These are phyloP conservation scores for Campoplex capitator DNA, from an alignment of 2,888 invertebrate genomes.

Conservation along the genomic window DNA sequence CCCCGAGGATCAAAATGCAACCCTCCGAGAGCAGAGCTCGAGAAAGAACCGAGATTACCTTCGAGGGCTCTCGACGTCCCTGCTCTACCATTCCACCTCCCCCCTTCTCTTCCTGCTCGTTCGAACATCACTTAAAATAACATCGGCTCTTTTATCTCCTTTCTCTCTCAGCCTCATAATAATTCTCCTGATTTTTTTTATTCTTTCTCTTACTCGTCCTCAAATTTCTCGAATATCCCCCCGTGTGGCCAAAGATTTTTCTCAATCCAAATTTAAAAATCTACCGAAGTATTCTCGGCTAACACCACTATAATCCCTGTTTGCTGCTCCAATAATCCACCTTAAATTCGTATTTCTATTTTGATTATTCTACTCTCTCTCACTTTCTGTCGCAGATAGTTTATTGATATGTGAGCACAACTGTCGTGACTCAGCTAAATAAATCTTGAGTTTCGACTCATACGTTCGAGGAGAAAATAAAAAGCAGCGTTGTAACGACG, in stretches of 20 bases:
- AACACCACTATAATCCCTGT: constrained; percentile 54
- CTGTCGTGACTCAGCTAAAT: constrained; percentile 23
- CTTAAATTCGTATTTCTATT: constrained; percentile 63
- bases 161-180: constrained; percentile 6
- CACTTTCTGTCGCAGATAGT: constrained; percentile 13
- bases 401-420: constrained; percentile 44
- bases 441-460: constrained; percentile 23
- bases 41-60: constrained; percentile 81
- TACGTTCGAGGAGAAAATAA: background rate
- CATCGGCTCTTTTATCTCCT: constrained; percentile 70
- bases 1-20: constrained; percentile 82
- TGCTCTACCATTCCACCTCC: constrained; percentile 31
- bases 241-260: constrained; percentile 54
- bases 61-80: constrained; percentile 77
- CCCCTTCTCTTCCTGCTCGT: constrained; percentile 44
- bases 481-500: background rate
- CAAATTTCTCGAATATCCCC: constrained; percentile 38
- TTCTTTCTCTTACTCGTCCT: constrained; percentile 20
- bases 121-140: constrained; percentile 81
- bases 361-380: constrained; percentile 61
- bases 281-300: constrained; percentile 61
- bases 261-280: constrained; percentile 64
- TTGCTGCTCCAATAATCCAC: constrained; percentile 61
- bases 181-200: constrained; percentile 4
- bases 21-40: constrained; percentile 76